Evolutionary conservation across 2,888 invertebrate species (phyloP).

Genomic region (Tetragnatha montana): DNA sequence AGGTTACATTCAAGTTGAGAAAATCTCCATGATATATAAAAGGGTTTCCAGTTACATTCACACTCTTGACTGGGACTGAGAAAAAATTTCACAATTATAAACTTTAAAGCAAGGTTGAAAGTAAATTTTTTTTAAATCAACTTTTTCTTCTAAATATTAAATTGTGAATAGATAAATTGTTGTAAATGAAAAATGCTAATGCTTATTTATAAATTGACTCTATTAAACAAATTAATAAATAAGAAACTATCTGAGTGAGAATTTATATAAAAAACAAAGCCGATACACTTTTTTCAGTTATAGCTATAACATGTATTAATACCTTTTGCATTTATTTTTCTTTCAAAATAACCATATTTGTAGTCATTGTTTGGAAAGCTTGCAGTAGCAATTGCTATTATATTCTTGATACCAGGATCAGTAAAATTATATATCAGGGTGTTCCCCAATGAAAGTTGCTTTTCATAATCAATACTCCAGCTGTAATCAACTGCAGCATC

Average conservation of each 20-base stretch:
- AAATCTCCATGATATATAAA: slow-evolving; percentile 90
- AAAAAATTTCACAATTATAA: slow-evolving; percentile 2
- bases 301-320: slow-evolving; percentile 72
- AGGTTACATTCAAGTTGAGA: slow-evolving; percentile 82
- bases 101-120: too few species aligned
- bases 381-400: slow-evolving; percentile 46
- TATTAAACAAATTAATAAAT: too few species aligned
- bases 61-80: slow-evolving; percentile 74
- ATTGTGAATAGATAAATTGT: too few species aligned
- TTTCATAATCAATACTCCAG: slow-evolving; percentile 62
- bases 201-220: too few species aligned
- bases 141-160: too few species aligned
- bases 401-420: slow-evolving; percentile 39
- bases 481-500: slow-evolving; percentile 50
- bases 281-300: background rate
- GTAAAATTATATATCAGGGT: slow-evolving; percentile 54
- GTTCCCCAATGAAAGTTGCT: slow-evolving; percentile 31
- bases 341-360: slow-evolving; percentile 54
- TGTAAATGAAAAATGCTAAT: too few species aligned
- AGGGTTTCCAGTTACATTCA: slow-evolving; percentile 84
- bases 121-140: too few species aligned
- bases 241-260: background rate
- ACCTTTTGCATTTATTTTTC: slow-evolving; percentile 59
- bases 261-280: background rate
- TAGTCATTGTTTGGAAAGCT: slow-evolving; percentile 44